A percentile compares a stretch with the other conserved stretches of the same genome.
Conservation (phyloP, 2,888 invertebrate species). For the Chloromyia formosa region DNA sequence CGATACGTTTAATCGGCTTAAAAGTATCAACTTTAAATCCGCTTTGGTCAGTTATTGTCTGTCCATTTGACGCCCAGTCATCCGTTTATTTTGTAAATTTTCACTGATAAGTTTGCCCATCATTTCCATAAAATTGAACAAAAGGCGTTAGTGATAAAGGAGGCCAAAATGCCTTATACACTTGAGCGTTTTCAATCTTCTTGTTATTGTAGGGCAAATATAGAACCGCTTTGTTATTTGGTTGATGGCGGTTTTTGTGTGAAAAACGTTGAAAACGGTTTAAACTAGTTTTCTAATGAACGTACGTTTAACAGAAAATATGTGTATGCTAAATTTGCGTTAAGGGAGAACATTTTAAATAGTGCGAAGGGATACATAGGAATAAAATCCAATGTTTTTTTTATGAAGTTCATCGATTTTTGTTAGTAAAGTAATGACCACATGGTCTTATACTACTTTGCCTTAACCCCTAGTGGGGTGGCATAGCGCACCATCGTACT, state of each 20-base stretch:
- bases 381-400: too few relatives aligned
- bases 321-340: too few relatives aligned
- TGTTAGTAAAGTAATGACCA: too few relatives aligned
- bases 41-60: slow-evolving; percentile 46
- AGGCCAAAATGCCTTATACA: background rate
- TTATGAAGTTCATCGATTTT: too few relatives aligned
- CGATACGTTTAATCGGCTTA: slow-evolving; percentile 46
- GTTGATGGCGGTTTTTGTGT: background rate
- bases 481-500: too few relatives aligned
- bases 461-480: too few relatives aligned
- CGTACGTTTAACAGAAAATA: too few relatives aligned
- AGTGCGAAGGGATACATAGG: too few relatives aligned
- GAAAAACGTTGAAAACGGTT: background rate
- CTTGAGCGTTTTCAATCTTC: background rate
- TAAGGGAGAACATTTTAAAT: too few relatives aligned
- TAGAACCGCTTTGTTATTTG: background rate
- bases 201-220: background rate
- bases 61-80: slow-evolving; percentile 48
- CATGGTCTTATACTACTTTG: too few relatives aligned
- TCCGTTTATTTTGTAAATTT: slow-evolving; percentile 49
- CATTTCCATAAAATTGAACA: slow-evolving; percentile 41
- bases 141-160: slow-evolving; percentile 17
- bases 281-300: too few relatives aligned
- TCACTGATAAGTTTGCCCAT: slow-evolving; percentile 25
- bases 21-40: slow-evolving; percentile 47